Evolutionary conservation across 2,888 invertebrate species (phyloP), one percentile per base, ranked within the genome.

Genomic region (Limnephilus marmoratus): DNA sequence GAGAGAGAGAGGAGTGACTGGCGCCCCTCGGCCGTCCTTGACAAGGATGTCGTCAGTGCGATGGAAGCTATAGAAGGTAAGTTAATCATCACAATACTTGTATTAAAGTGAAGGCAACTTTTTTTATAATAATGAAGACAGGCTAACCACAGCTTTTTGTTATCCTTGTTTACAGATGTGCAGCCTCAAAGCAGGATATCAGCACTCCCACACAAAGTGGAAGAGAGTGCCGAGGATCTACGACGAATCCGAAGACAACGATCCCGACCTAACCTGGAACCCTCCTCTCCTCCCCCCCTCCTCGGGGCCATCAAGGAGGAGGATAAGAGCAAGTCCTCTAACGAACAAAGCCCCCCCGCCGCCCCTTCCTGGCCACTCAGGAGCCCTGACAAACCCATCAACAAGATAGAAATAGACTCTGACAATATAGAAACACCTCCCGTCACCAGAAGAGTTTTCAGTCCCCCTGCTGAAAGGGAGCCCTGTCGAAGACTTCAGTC

Each of bases 361-460:
- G 49, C 53, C 15, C 87, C 87, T 9, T 53, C 53, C 49, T 53
- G 53, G 87, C 49, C 87, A 31, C 90, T 83, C 34, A 37, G n/a
- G 13, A 29, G 29, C 45, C 86, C 94, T 96, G 31, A 97, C 98
- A 94, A 97, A 97, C 94, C 92, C 18, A 85, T 81, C 11, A 91
- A 92, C 82, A 92, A 92, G 83, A 97, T 97, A 18, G 98, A 98
- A 94, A 98, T 98, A 82, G 98, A 98, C 95, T 98, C 98, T 3
- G 98, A 98, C 94, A 98, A 98, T 94, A 98, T 98, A 68, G 98
- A 98, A 96, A 98, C 98, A 2, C 98, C 98, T 34, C 98, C 98
- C 9, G 98, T 97, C 0, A 97, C 97, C 31, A 96, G 98, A 91
- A 97, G 97, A 94, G 95, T 97, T 49, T 97, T 97, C 94, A 97